Evolutionary conservation across 2,888 invertebrate genomes (phyloP).

Genomic region (Drosophila mimica): DNA sequence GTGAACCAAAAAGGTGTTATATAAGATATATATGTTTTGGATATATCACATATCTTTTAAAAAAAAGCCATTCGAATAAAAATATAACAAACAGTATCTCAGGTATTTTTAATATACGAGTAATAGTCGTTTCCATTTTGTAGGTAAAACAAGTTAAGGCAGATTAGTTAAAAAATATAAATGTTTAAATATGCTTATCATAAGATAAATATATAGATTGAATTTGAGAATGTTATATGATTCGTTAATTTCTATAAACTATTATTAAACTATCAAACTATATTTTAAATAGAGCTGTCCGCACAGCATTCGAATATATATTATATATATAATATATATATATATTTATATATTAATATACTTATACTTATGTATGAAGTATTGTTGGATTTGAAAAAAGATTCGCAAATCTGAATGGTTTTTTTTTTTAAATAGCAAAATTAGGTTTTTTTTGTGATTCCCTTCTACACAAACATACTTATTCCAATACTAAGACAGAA

Average conservation of each 20-base stretch:
- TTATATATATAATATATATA: not conserved
- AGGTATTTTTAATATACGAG: no score
- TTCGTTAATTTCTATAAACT: not conserved
- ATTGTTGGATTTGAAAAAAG: not conserved
- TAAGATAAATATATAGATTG: not conserved
- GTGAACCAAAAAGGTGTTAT: slow-evolving; percentile 40
- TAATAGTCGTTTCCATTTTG: not conserved
- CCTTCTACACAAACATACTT: no score
- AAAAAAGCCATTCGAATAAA: not conserved
- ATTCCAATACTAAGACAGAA: not conserved
- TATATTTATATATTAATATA: not conserved
- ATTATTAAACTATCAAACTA: not conserved
- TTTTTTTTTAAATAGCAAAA: not conserved
- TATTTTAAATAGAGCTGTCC: not conserved
- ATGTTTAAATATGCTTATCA: not conserved
- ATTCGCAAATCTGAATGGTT: not conserved
- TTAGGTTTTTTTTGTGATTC: not conserved
- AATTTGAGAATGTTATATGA: not conserved
- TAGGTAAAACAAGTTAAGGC: not conserved
- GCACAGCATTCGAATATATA: not conserved
- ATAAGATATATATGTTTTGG: not conserved
- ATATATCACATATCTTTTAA: not conserved
- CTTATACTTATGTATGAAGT: not conserved
- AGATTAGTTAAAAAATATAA: not conserved
- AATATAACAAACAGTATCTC: not conserved